These are phyloP conservation scores for Microtus oregoni DNA, from an alignment of 2,113 vertebrate genomes.

Conservation along the genomic window DNA sequence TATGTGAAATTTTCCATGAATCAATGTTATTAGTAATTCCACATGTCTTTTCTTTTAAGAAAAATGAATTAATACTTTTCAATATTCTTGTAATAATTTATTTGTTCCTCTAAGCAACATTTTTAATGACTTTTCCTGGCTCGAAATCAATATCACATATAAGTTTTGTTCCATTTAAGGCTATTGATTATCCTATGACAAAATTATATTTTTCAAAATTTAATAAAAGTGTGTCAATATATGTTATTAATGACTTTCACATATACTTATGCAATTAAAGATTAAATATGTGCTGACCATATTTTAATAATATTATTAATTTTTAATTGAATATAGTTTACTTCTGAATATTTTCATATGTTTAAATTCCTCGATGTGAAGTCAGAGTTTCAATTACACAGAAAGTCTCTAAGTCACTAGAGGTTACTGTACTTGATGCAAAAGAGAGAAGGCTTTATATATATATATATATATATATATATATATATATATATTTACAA, in stretches of 20 bases:
- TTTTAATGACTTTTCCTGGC: slow-evolving; percentile 66
- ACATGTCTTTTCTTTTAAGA: not conserved
- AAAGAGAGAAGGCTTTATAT: not conserved
- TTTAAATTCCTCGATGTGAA: slow-evolving; percentile 59
- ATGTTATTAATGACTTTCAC: slow-evolving; percentile 33
- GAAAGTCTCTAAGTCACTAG: slow-evolving; percentile 53
- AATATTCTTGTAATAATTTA: slow-evolving; percentile 60
- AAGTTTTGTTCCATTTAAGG: slow-evolving; percentile 71
- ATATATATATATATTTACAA: not conserved
- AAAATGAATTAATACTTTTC: slow-evolving; percentile 59
- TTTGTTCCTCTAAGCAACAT: slow-evolving; percentile 70
- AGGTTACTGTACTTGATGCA: slow-evolving; percentile 41
- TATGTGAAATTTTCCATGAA: slow-evolving; percentile 33
- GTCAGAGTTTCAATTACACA: slow-evolving; percentile 31
- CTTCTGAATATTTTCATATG: slow-evolving; percentile 30
- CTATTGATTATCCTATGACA: slow-evolving; percentile 70
- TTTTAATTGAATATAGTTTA: slow-evolving; percentile 55
- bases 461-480: not conserved
- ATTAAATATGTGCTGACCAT: slow-evolving; percentile 62
- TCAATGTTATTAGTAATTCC: slow-evolving; percentile 2
- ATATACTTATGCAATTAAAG: slow-evolving; percentile 68
- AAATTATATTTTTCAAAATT: slow-evolving; percentile 78
- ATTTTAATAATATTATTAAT: slow-evolving; percentile 63
- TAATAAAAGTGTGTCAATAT: slow-evolving; percentile 61
- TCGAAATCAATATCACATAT: slow-evolving; percentile 71